These are phyloP conservation scores for Pseudotriccus pelzelni DNA, from an alignment of 2,797 vertebrate genomes.

Conservation along the genomic window DNA sequence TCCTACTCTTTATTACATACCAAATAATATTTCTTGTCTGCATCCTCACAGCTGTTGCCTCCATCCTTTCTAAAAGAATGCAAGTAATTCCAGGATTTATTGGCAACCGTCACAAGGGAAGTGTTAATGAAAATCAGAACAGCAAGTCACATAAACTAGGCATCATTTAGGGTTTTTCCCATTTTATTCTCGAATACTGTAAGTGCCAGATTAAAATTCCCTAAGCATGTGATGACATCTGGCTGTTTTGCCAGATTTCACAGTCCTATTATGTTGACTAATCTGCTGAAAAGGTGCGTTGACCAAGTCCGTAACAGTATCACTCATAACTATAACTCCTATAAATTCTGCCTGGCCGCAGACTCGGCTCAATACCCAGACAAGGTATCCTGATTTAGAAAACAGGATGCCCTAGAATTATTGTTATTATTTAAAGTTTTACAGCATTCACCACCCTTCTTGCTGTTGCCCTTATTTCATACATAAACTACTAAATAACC, in stretches of 20 bases:
- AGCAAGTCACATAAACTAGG: background rate
- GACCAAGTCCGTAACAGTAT: background rate
- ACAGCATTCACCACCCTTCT: background rate
- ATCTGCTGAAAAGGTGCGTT: slow-evolving; percentile 18
- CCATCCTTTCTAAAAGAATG: background rate
- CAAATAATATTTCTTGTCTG: background rate
- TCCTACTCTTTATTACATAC: background rate
- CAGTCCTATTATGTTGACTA: background rate
- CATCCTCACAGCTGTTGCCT: slow-evolving; percentile 23
- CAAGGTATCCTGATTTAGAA: background rate
- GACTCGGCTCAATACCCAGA: background rate
- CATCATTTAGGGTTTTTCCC: background rate
- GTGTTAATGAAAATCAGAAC: slow-evolving; percentile 39
- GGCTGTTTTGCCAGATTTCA: background rate
- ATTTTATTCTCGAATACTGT: background rate
- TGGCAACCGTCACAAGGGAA: slow-evolving; percentile 15
- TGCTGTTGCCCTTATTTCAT: background rate
- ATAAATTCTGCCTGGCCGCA: background rate
- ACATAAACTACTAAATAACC: background rate
- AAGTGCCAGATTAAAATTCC: background rate
- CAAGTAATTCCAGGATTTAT: slow-evolving; percentile 18
- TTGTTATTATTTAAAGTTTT: background rate
- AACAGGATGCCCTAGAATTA: background rate
- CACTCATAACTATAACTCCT: background rate
- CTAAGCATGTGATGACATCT: slow-evolving; percentile 43